Evolutionary conservation across 2,113 vertebrate genomes (phyloP), one percentile per base, ranked within the genome.

Genomic region (Todiramphus chloris): DNA sequence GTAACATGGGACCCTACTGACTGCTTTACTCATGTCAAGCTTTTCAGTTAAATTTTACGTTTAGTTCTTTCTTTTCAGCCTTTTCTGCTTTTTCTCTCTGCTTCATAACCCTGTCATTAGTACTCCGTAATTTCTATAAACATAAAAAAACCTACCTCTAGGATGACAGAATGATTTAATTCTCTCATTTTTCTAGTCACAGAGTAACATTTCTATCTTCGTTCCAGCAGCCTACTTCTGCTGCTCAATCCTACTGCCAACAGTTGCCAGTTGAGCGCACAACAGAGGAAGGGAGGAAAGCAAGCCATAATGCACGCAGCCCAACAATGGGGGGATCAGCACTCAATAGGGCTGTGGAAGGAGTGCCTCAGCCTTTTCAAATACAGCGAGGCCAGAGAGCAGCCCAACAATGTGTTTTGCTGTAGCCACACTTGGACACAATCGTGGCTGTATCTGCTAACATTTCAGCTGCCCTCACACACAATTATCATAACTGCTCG

Each of bases 291-390:
- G 5, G 1, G 4, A 75, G 76, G 85, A 58, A 95, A 90, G 83
- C 10, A 64, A 90, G 75, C 48, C 85, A 41, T 63, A 86, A 60
- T 30, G 63, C 53, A 73, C 28, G 41, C 79, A 87, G 56, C 30
- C 55, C 70, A 77, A 95, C 76, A 96, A 93, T 68, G 79, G 63
- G 84, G 28, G 76, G 90, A 91, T 95, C 84, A 91, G 72, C n/a
- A 39, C 39, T 80, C 66, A 95, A 93, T 30, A 55, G 6, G 72
- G 33, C 25, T 16, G 50, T 10, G n/a, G 11, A 75, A 93, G 76
- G 83, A 94, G 55, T 19, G 62, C n/a, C 78, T 74, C 58, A 48
- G 33, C 55, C 75, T 92, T 94, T 93, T 84, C 62, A 87, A 46
- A 83, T 13, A 77, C 81, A 93, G 8, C 4, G 24, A 89, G 69